Conservation (phyloP, 2,797 vertebrate species). For the Sebastolobus altivelis region DNA sequence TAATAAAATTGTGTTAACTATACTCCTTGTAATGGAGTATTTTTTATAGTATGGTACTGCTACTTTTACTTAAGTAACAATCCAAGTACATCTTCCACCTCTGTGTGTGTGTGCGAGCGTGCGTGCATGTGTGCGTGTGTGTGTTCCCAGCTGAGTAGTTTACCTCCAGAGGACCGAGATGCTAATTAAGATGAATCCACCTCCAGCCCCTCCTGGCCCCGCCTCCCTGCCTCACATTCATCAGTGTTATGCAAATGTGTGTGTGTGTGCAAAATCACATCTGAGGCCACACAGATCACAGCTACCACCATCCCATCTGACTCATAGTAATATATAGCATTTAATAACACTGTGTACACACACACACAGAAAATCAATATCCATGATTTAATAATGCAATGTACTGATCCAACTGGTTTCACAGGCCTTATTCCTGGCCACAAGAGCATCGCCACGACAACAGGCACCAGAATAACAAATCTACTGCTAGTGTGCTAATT, state of each 20-base stretch:
- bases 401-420: slow-evolving; percentile 91
- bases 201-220: slow-evolving; percentile 87
- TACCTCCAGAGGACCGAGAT: slow-evolving; percentile 93
- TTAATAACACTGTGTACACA: slow-evolving; percentile 67
- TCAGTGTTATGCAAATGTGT: slow-evolving; percentile 98
- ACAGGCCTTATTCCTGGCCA: slow-evolving; percentile 62
- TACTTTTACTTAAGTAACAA: fast-evolving
- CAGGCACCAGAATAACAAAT: slow-evolving; percentile 70
- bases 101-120: too few species aligned
- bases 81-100: too few species aligned
- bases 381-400: slow-evolving; percentile 98
- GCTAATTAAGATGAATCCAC: slow-evolving; percentile 99
- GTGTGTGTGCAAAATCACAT: slow-evolving; percentile 85
- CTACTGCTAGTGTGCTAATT: slow-evolving; percentile 72
- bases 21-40: too few species aligned
- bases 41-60: too few species aligned
- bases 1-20: too few species aligned
- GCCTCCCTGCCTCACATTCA: slow-evolving; percentile 92
- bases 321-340: slow-evolving; percentile 87
- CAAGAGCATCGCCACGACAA: slow-evolving; percentile 68
- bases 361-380: slow-evolving; percentile 86
- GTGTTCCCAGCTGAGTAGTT: slow-evolving; percentile 84
- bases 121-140: too few species aligned
- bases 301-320: slow-evolving; percentile 92
- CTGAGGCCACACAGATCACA: slow-evolving; percentile 93